phyloP scores from a whole-genome alignment of 2,797 vertebrate species.

The Acrossocheilus wenchowensis region DNA sequence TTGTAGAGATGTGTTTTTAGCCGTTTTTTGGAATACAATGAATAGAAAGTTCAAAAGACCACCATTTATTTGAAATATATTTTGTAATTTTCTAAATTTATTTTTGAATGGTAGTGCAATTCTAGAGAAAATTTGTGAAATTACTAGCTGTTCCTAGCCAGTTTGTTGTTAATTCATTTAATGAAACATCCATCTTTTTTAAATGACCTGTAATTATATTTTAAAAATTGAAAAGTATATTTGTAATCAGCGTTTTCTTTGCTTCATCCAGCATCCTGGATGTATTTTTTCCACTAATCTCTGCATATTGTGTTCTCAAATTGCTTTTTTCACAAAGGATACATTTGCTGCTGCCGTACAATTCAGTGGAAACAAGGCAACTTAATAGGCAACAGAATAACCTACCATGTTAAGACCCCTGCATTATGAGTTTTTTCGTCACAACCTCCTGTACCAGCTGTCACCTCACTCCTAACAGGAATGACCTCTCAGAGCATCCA shows the following conservation, averaged over 20 bases:
- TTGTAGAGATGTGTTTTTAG: background rate
- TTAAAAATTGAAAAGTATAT: background rate
- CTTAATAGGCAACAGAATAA: background rate
- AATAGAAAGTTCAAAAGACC: background rate
- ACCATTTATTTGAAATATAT: background rate
- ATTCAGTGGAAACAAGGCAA: background rate
- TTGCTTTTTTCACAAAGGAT: background rate
- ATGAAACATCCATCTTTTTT: background rate
- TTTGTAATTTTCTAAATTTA: background rate
- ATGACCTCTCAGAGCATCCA: background rate
- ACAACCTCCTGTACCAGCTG: conserved; percentile 9
- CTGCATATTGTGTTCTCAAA: background rate
- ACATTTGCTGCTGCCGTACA: background rate
- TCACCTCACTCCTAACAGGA: conserved; percentile 5
- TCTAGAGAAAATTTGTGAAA: background rate
- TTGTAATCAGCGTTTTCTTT: background rate
- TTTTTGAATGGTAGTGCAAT: background rate
- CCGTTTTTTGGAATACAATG: background rate
- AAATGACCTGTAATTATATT: background rate
- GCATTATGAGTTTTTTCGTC: background rate
- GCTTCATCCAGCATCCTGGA: background rate
- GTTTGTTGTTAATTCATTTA: background rate
- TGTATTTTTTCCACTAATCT: background rate
- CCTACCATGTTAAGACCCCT: background rate
- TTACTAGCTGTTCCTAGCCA: background rate